phyloP scores from a whole-genome alignment of 2,113 vertebrate genomes.

The Amphiprion ocellaris region DNA sequence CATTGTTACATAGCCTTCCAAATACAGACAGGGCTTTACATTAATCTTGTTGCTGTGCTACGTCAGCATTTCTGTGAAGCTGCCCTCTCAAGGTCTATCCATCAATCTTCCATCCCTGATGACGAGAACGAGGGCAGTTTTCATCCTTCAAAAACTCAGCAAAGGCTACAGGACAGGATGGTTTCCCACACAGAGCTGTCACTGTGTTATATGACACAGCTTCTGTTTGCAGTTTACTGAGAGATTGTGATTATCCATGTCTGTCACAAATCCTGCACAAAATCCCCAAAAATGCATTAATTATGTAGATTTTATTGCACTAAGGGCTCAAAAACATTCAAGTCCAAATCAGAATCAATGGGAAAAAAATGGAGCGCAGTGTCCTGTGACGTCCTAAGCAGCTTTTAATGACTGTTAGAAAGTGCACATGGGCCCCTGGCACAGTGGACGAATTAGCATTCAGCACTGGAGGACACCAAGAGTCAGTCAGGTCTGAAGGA shows the following conservation, averaged over 20 bases:
- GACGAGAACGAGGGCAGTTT: slow-evolving; percentile 36
- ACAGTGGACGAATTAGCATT: slow-evolving; percentile 69
- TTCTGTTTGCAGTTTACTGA: slow-evolving; percentile 6
- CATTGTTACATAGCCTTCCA: slow-evolving; percentile 47
- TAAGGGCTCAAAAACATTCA: slow-evolving; percentile 36
- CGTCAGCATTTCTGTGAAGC: slow-evolving; percentile 69
- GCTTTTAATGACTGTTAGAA: slow-evolving; percentile 60
- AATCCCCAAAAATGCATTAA: slow-evolving; percentile 29
- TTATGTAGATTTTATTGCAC: slow-evolving; percentile 39
- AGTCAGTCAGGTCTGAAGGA: slow-evolving; percentile 77
- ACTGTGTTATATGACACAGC: background rate
- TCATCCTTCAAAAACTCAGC: slow-evolving; percentile 48
- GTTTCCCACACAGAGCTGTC: background rate
- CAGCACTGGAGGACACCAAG: slow-evolving; percentile 46
- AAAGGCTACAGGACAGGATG: slow-evolving; percentile 3
- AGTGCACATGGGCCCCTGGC: slow-evolving; percentile 35
- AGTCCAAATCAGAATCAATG: slow-evolving; percentile 42
- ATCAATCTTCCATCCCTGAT: slow-evolving; percentile 71
- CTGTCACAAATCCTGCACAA: slow-evolving; percentile 15
- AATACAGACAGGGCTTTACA: slow-evolving; percentile 55
- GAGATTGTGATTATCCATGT: background rate
- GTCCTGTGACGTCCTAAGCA: slow-evolving; percentile 58
- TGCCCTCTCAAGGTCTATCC: slow-evolving; percentile 74
- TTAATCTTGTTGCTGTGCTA: slow-evolving; percentile 58
- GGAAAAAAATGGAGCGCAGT: slow-evolving; percentile 17